A percentile compares a stretch with the other conserved stretches of the same genome.
These are phyloP conservation scores for Trichopoda pennipes DNA, from an alignment of 2,888 invertebrate genomes.

Conservation along the genomic window DNA sequence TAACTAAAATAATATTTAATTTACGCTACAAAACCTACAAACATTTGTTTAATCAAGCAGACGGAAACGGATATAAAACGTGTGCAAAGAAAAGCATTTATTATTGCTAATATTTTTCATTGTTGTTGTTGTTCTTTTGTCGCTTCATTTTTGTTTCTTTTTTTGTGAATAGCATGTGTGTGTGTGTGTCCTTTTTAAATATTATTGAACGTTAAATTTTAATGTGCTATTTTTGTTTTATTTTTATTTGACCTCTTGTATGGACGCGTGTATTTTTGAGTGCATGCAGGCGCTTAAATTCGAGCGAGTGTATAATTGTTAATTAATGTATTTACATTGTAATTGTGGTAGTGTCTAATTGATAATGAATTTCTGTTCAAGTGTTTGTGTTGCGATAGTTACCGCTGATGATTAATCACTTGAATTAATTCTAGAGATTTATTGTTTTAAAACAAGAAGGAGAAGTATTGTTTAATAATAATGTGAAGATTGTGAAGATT, in stretches of 20 bases:
- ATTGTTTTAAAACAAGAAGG: conserved; percentile 2
- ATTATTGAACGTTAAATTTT: neutral
- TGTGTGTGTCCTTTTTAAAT: neutral
- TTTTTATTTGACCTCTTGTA: neutral
- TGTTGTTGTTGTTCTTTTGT: neutral
- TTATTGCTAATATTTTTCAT: conserved; percentile 1
- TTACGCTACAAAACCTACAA: conserved; percentile 43
- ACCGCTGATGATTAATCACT: conserved; percentile 41
- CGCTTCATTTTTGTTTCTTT: too few species aligned
- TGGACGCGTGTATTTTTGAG: neutral
- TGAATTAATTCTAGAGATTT: conserved; percentile 24
- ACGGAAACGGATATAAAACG: conserved; percentile 62
- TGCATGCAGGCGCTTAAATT: conserved; percentile 11
- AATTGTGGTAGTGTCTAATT: conserved; percentile 36
- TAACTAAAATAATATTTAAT: conserved; percentile 58
- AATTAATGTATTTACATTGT: conserved; percentile 59
- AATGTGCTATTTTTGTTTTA: neutral
- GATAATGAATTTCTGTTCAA: conserved; percentile 39
- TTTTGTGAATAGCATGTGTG: neutral
- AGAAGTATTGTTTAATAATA: neutral
- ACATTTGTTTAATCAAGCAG: conserved; percentile 43
- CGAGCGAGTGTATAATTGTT: conserved; percentile 53
- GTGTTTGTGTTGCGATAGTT: conserved; percentile 11
- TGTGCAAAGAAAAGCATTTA: conserved; percentile 47
- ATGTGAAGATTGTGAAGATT: neutral